Evolutionary conservation across 2,113 vertebrate species (phyloP).

Genomic region (Sclerurus mexicanus): DNA sequence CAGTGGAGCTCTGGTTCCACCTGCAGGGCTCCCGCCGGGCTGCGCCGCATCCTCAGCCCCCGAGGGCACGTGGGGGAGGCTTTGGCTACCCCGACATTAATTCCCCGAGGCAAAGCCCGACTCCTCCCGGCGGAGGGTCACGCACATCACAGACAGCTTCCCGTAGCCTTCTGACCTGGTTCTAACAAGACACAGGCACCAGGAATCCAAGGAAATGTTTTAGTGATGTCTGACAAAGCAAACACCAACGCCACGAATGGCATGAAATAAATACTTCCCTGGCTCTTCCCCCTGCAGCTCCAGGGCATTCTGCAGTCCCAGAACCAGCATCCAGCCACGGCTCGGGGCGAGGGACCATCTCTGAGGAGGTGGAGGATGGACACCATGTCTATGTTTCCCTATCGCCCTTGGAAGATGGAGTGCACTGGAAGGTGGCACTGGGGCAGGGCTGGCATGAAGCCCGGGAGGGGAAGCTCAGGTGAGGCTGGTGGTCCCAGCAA

Average conservation of each 20-base stretch:
- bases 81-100: neutral
- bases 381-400: fast-evolving
- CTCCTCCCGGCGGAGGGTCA: neutral
- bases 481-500: neutral
- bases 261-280: neutral
- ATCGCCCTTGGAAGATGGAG: fast-evolving
- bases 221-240: neutral
- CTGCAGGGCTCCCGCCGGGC: constrained; percentile 27
- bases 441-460: neutral
- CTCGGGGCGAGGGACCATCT: fast-evolving
- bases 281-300: neutral
- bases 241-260: fast-evolving
- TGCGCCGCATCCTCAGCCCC: neutral
- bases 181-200: neutral
- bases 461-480: fast-evolving
- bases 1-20: constrained; percentile 70
- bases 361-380: fast-evolving
- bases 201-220: neutral
- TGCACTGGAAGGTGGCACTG: neutral
- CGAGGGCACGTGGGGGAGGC: neutral
- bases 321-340: fast-evolving
- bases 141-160: neutral
- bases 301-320: neutral
- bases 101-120: neutral
- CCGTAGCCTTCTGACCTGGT: neutral